Base-by-base conservation (phyloP, 2,888 invertebrate genomes). In the Macrophya alboannulata region DNA sequence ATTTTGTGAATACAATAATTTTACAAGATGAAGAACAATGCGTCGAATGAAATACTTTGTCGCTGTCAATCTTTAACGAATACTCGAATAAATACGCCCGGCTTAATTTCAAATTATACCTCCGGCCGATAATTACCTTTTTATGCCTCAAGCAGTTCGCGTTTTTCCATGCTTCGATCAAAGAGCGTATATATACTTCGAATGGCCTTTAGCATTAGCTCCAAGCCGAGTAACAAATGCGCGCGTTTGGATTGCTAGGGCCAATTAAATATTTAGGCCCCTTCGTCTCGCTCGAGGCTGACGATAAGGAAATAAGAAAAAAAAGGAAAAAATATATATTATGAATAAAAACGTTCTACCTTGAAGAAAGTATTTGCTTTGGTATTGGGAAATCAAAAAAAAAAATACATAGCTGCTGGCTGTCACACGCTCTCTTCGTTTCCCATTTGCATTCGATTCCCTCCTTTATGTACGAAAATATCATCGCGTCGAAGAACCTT, bases 191-290 rank as follows among this genome's bases (percentile, higher is more conserved):
- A 48, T 37, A 31, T 62, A 43, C 37, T 62, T 43, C 40, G 40
- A 62, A 62, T 43, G 21, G 40, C 59, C 40, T 62, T 81, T 62
- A 40, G 62, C 43, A 62, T 59, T 31, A 59, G 43, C 62, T 81
- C 17, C 43, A 5, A 40, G n/a, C 10, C 40, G 62, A 45, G 62
- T 40, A 62, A 43, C n/a, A 31, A 62, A 62, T 81, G 59, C 25
- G 59, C 15, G 15, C 81, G 40, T 40, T 62, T 62, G 81, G 15
- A 81, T 59, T 62, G n/a, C 62, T 43, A 4, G 2, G 40, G 43
- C 81, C 81, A 81, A 81, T 81, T 81, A 81, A 81, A 81, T 81
- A 81, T 81, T 81, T 62, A 62, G 81, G n/a, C 1, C 8, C 21
- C 15, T 55, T 55, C 51, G 55, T 77, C n/a, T 17, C 31, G 51